These are phyloP conservation scores for Poeciliopsis infans DNA, from an alignment of 2,797 vertebrate species.

Conservation along the genomic window DNA sequence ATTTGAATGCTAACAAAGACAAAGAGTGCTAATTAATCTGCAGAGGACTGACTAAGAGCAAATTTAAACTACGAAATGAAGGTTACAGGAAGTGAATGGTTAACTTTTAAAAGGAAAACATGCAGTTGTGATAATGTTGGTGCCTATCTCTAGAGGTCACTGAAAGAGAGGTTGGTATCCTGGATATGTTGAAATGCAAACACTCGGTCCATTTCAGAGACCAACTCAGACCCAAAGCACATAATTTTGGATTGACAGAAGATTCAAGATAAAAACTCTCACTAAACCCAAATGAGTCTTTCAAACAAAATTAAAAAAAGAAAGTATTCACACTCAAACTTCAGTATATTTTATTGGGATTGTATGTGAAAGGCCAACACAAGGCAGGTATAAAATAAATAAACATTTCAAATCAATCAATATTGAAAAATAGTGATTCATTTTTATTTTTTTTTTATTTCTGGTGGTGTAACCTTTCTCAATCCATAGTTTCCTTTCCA, in stretches of 20 bases:
- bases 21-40: neutral
- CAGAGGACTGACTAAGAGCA: neutral
- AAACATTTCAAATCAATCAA: no score
- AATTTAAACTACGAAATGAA: neutral
- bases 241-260: neutral
- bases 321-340: neutral
- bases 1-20: neutral
- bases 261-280: neutral
- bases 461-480: no score
- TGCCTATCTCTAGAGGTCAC: neutral
- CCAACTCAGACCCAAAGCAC: neutral
- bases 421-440: no score
- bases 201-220: neutral
- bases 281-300: neutral
- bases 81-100: neutral
- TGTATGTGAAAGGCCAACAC: neutral
- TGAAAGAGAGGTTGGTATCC: neutral
- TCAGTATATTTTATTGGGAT: neutral
- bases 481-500: no score
- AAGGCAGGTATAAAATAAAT: neutral
- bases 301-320: neutral
- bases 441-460: no score
- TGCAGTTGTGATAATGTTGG: neutral
- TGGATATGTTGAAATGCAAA: neutral
- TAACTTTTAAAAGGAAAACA: slow-evolving; percentile 3